Conservation (phyloP, 2,888 invertebrate species). For the Penaeus monodon region DNA sequence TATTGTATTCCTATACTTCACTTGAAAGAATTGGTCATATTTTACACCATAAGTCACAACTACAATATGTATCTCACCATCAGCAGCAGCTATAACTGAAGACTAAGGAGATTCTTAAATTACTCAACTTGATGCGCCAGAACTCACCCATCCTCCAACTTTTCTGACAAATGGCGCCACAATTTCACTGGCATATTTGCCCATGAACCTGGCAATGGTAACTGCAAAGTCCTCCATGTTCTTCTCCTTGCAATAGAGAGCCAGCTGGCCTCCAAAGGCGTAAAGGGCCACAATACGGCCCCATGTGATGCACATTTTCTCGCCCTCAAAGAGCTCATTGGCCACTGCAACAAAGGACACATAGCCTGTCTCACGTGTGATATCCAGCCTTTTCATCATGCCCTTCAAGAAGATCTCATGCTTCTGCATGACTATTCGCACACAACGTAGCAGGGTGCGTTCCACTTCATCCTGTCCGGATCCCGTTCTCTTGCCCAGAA, state of each 20-base stretch:
- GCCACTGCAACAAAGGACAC: constrained; percentile 68
- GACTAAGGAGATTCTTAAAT: no score
- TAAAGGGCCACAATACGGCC: constrained; percentile 65
- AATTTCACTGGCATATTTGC: constrained; percentile 70
- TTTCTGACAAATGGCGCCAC: constrained; percentile 71
- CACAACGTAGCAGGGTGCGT: constrained; percentile 71
- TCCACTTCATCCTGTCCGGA: constrained; percentile 69
- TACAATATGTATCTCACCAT: no score
- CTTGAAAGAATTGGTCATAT: no score
- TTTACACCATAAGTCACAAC: no score
- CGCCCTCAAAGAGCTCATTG: constrained; percentile 71
- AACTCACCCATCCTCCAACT: constrained; percentile 72
- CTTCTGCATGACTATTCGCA: constrained; percentile 71
- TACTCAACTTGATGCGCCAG: not conserved
- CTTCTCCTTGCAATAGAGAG: constrained; percentile 65
- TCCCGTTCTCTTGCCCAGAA: constrained; percentile 25
- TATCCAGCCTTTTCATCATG: constrained; percentile 71
- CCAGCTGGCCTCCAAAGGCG: constrained; percentile 66
- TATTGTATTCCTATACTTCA: no score
- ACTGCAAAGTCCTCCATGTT: constrained; percentile 68
- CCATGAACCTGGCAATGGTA: constrained; percentile 70
- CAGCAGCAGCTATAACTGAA: no score
- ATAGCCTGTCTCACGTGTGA: constrained; percentile 69
- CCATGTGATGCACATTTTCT: constrained; percentile 63
- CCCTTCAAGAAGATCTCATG: constrained; percentile 72